phyloP scores from a whole-genome alignment of 2,888 invertebrate genomes.

The Erebia epiphron region DNA sequence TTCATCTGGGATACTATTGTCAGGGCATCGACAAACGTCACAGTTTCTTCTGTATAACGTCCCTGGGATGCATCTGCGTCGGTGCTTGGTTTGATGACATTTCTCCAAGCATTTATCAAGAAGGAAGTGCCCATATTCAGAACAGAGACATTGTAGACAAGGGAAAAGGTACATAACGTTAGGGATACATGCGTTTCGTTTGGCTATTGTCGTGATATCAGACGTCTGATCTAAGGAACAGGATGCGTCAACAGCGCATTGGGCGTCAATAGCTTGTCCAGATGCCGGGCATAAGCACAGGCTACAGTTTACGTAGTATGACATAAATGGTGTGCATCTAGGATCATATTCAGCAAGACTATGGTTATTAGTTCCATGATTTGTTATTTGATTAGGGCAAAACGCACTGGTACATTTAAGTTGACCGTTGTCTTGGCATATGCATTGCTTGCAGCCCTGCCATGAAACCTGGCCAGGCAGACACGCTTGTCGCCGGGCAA shows the following conservation, averaged over 20 bases:
- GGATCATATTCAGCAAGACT: conserved; percentile 37
- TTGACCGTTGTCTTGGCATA: conserved; percentile 63
- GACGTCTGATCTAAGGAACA: conserved; percentile 50
- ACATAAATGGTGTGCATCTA: conserved; percentile 64
- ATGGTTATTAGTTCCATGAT: conserved; percentile 19
- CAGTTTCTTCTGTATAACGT: conserved; percentile 63
- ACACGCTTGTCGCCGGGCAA: conserved; percentile 54
- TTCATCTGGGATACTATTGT: conserved; percentile 52
- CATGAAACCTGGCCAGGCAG: conserved; percentile 61
- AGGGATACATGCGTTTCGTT: conserved; percentile 63
- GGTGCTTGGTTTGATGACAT: conserved; percentile 46
- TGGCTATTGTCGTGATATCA: conserved; percentile 37
- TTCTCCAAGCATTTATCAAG: conserved; percentile 63
- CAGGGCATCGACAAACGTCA: conserved; percentile 65
- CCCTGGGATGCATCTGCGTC: conserved; percentile 56
- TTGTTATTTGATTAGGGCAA: conserved; percentile 49
- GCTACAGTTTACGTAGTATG: conserved; percentile 68
- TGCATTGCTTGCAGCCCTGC: conserved; percentile 68
- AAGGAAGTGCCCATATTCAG: conserved; percentile 61
- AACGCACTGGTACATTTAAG: conserved; percentile 56
- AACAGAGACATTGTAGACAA: conserved; percentile 68
- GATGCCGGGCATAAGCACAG: conserved; percentile 69
- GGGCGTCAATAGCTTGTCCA: conserved; percentile 59
- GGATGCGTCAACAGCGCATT: conserved; percentile 65
- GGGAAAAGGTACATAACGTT: conserved; percentile 70